Evolutionary conservation across 2,113 vertebrate genomes (phyloP).

Genomic region (Glaucomys volans): DNA sequence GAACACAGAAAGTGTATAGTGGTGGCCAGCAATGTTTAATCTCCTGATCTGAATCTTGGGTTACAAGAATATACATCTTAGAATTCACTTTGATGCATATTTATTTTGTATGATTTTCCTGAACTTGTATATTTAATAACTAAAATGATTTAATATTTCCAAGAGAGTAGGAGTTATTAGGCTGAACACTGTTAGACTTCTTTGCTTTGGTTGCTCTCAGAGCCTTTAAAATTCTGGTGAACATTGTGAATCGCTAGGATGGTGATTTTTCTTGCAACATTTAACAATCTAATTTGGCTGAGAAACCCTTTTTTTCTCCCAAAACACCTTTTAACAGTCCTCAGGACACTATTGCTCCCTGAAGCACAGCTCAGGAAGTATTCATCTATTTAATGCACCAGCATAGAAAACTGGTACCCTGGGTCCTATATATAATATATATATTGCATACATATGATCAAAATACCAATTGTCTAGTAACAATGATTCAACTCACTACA

Average conservation of each 20-base stretch:
- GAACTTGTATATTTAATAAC: neutral
- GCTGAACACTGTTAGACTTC: neutral
- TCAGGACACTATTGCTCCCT: slow-evolving; percentile 46
- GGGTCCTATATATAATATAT: neutral
- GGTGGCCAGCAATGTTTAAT: too few relatives aligned
- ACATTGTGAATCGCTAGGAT: neutral
- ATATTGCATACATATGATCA: neutral
- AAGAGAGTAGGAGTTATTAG: neutral
- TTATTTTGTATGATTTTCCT: neutral
- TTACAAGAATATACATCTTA: neutral
- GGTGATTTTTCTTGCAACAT: slow-evolving; percentile 70
- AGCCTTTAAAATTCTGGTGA: neutral
- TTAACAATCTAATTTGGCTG: slow-evolving; percentile 73
- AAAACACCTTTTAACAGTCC: slow-evolving; percentile 57
- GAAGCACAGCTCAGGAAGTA: slow-evolving; percentile 47
- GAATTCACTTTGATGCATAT: neutral
- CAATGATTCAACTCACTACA: slow-evolving; percentile 19
- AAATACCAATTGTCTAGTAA: slow-evolving; percentile 41
- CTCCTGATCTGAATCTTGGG: neutral
- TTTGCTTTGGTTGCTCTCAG: neutral
- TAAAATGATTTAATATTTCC: neutral
- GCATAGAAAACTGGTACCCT: slow-evolving; percentile 3
- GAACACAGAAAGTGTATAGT: neutral
- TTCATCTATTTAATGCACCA: slow-evolving; percentile 22
- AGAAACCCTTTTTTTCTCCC: slow-evolving; percentile 32